Evolutionary conservation across 2,797 vertebrate species (phyloP), one percentile per base, ranked within the genome.

Genomic region (Menidia menidia): DNA sequence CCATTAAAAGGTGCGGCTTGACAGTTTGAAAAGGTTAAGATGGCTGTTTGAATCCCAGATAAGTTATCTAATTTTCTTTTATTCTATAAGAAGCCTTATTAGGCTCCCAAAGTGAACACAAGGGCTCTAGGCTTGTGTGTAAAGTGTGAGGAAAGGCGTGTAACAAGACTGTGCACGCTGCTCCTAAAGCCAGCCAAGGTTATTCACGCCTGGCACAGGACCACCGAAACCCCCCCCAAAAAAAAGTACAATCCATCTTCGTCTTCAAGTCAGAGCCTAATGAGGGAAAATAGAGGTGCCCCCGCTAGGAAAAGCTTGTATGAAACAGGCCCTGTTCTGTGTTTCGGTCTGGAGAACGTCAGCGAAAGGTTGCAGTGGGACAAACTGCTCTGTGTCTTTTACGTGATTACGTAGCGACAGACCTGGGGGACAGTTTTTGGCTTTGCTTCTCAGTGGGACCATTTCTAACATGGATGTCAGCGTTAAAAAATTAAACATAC

Each of bases 161-260:
- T 48, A 61, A 67, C 1, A 78, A 10, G 68, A 79, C 50, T 68
- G 53, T 75, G 72, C 77, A 62, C 64, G 71, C 35, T 60, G 71
- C 66, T 83, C 50, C 74, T 76, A 69, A 86, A 81, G 80, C 56
- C 75, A 83, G 68, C 64, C 65, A 44, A 67, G 77, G 77, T 77
- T 68, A 88, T 69, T 89, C 84, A 85, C 86, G 82, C 66, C 77
- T 91, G 87, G 91, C 89, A 87, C 69, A 30, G 51, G 13, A 77
- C 82, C 71, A 55, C 48, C 60, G 68, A 47, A 86, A 57, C n/a
- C n/a, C n/a, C n/a, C n/a, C n/a, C 25, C 25, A 25, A 64, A 86
- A 19, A 75, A 88, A 88, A 89, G 89, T 60, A 74, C 32, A 86
- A 91, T 87, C 74, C 71, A 33, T 77, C 80, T 73, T 77, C 77